Evolutionary conservation across 2,888 invertebrate genomes (phyloP).

Genomic region (Agrochola circellaris): DNA sequence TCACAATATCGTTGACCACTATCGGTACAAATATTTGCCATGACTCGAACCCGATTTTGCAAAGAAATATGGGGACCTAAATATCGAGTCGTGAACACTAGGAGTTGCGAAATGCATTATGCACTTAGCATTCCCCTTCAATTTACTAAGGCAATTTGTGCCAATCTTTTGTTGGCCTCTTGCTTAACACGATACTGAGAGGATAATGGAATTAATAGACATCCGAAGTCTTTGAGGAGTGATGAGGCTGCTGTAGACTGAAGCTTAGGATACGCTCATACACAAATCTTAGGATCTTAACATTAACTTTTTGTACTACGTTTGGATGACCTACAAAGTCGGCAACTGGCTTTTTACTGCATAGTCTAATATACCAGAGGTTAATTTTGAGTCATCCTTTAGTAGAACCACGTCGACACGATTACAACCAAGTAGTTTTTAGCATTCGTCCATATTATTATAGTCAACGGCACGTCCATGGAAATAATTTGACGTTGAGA

Average conservation of each 20-base stretch:
- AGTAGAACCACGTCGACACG: not conserved
- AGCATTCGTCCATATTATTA: not conserved
- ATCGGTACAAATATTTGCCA: not conserved
- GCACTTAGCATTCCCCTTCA: conserved; percentile 44
- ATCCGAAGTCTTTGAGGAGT: not conserved
- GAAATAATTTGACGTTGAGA: no score
- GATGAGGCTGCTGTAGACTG: not conserved
- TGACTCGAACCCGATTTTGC: not conserved
- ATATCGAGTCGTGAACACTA: not conserved
- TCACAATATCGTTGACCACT: not conserved
- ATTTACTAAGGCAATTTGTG: conserved; percentile 42
- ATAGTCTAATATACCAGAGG: not conserved
- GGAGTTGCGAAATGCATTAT: conserved; percentile 33
- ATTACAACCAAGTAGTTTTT: not conserved
- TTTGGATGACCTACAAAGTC: no score
- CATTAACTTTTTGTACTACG: no score
- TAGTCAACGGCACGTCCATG: not conserved
- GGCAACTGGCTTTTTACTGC: not conserved
- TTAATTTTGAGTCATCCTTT: not conserved
- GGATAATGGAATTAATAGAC: conserved; percentile 32
- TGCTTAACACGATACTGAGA: conserved; percentile 20
- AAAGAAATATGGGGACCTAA: not conserved
- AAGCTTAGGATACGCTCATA: no score
- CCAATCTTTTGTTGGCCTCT: conserved; percentile 36
- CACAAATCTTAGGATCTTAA: no score